Evolutionary conservation across 2,797 vertebrate species (phyloP).

Genomic region (Hippoglossus hippoglossus): DNA sequence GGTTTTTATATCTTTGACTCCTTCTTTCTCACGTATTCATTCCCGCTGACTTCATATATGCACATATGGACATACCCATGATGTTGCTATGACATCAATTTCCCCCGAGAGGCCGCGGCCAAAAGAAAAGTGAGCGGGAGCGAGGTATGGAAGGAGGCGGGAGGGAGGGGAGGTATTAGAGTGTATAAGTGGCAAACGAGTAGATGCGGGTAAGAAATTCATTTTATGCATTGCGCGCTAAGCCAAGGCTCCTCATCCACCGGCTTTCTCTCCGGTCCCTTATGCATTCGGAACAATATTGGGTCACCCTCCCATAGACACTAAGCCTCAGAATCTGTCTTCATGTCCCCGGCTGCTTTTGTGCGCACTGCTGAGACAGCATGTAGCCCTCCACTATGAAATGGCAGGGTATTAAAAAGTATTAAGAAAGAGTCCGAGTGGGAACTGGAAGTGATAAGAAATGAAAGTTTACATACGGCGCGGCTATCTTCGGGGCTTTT

Average conservation of each 20-base stretch:
- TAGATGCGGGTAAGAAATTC: constrained; percentile 62
- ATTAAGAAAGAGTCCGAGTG: constrained; percentile 61
- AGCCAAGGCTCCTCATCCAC: constrained; percentile 61
- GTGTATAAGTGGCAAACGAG: constrained; percentile 56
- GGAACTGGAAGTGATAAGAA: constrained; percentile 71
- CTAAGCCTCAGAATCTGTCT: constrained; percentile 68
- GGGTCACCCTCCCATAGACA: constrained; percentile 74
- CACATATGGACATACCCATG: constrained; percentile 12
- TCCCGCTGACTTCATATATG: constrained; percentile 16
- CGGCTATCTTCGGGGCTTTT: constrained; percentile 58
- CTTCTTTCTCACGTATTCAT: constrained; percentile 43
- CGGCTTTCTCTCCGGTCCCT: constrained; percentile 61
- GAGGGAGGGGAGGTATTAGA: constrained; percentile 56
- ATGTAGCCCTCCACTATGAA: constrained; percentile 62
- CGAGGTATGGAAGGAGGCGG: constrained; percentile 20
- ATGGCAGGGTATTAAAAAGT: constrained; percentile 70
- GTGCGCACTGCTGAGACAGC: constrained; percentile 75
- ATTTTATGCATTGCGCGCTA: constrained; percentile 77
- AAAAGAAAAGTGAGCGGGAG: constrained; percentile 38
- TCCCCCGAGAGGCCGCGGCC: constrained; percentile 42
- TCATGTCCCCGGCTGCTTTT: constrained; percentile 67
- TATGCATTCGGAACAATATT: constrained; percentile 72
- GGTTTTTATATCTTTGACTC: constrained; percentile 17
- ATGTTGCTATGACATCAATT: constrained; percentile 64
- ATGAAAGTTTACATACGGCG: constrained; percentile 68